Evolutionary conservation across 2,888 invertebrate genomes (phyloP), one percentile per base, ranked within the genome.

Genomic region (Oscheius sp.): DNA sequence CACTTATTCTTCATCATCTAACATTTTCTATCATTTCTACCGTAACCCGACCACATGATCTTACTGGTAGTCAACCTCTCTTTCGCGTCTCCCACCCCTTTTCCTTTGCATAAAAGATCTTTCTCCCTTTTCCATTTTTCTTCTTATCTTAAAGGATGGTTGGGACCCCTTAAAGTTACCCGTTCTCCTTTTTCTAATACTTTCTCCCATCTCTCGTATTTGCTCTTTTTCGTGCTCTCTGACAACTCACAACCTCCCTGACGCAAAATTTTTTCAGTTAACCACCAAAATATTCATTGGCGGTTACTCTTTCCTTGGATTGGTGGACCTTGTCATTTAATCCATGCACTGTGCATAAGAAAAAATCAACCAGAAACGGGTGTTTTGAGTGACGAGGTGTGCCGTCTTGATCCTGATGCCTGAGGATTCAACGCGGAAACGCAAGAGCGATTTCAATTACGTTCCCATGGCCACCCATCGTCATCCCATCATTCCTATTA

Each of bases 351-450:
- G 29, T 27, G 49, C 66, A 66, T 46, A 46, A 35, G 35, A 35
- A 35, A 35, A 3, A 35, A n/a, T n/a, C n/a, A n/a, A n/a, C n/a
- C n/a, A n/a, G n/a, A 66, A 29, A 49, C 66, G 52, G 49, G 46
- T 45, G 49, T 35, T 3, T 52, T 27, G 45, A 61, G 58, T 27
- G 66, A 29, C 66, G 66, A 66, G 66, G 66, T 52, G 52, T 27
- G 66, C 45, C 27, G 27, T 49, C 52, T n/a, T 21, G 25, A 13
- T 27, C 52, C 69, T 35, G 43, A 55, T 69, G 56, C 55, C 35
- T 49, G 69, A 69, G 56, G 53, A 52, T 52, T 21, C 53, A 55
- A 56, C 69, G 23, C 18, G 69, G 53, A 69, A 69, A 27, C 69
- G 69, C 53, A 69, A 43, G 69, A 66, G 49, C 29, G 66, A 49